Evolutionary conservation across 2,888 invertebrate genomes (phyloP), one percentile per base, ranked within the genome.

Genomic region (Pollenia labialis): DNA sequence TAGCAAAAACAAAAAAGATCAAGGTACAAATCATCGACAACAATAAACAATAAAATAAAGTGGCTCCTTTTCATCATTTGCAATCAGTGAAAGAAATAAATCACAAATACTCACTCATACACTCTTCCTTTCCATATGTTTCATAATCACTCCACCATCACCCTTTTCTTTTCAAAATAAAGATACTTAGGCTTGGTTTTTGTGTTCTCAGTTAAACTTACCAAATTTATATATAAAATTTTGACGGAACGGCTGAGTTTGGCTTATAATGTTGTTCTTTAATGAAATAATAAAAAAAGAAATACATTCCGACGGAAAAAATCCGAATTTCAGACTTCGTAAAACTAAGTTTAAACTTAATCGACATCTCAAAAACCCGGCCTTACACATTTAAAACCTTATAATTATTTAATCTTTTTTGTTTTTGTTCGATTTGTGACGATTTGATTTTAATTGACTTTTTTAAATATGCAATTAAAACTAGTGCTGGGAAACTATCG

Each of bases 1-100:
- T 56, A 62, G 42, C 14, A 44, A 54, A 62, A 76, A 52, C 77
- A 75, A 79, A 83, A 82, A 80, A 87, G 87, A 85, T 85, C 87
- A 87, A 87, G 87, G 87, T 85, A 87, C 85, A 87, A 85, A 85
- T 60, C 48, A 85, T 75, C 64, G 82, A 76, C 66, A 81, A 85
- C 23, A 81, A 75, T 80, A 77, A 84, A 72, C 76, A 81, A 84
- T 81, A 54, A 81, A 77, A 64, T 62, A 16, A 72, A 86, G 62
- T 81, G 64, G 42, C 72, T 79, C 56, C 50, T 77, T 72, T 84
- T 79, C 46, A 66, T 16, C 44, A 72, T 40, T 66, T 18, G 64
- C 66, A 77, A 77, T 77, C 83, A 79, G 64, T 44, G 74, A 44
- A 79, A 76, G 40, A 77, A 69, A 40, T 58, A 62, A 52, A 71